Base-by-base conservation (phyloP, 35 echinoderm and acorn worm species). In the Apostichopus japonicus region DNA sequence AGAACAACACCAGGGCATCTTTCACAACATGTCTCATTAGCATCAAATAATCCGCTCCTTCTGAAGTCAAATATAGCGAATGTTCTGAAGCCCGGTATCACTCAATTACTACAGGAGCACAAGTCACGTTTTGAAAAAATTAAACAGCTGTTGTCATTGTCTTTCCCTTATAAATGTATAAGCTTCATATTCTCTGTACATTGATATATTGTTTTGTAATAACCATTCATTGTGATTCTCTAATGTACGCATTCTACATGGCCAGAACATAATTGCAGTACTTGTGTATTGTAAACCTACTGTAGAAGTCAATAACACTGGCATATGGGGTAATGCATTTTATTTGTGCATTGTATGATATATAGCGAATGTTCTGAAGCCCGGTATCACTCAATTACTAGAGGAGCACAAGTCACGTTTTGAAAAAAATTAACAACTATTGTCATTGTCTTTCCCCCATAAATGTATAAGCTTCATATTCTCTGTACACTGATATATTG, bases 11-110 rank as follows among this genome's bases (percentile, higher is more conserved):
- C 90, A 79, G 90, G 90, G 13, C 77, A 79, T 56, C 75, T 92
- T 53, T 80, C 27, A 54, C 90, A 92, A 22, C n/a, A 92, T 92
- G 77, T 92, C 9, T 78, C 76, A 21, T 23, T 92, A 55, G 33
- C 33, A 44, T 4, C 71, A 23, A 76, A 91, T 91, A 70, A 91
- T 78, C 90, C 65, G 15, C n/a, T 62, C 4, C 8, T 19, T 10
- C 13, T 91, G 33, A 52, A 91, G 17, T 24, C 90, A 11, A 78
- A 23, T 52, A 78, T 79, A 24, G 90, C 90, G 54, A 91, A 23
- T 21, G 77, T 78, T 78, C 77, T 21, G 8, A 8, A 33, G 25
- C 77, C 77, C 25, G 9, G n/a, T 10, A 78, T 78, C 5, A 21
- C 19, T 23, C 19, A 21, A 10, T 33, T 78, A 23, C 13, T 78